Base-by-base conservation (phyloP, 2,888 invertebrate genomes). In the Aradus depressus region DNA sequence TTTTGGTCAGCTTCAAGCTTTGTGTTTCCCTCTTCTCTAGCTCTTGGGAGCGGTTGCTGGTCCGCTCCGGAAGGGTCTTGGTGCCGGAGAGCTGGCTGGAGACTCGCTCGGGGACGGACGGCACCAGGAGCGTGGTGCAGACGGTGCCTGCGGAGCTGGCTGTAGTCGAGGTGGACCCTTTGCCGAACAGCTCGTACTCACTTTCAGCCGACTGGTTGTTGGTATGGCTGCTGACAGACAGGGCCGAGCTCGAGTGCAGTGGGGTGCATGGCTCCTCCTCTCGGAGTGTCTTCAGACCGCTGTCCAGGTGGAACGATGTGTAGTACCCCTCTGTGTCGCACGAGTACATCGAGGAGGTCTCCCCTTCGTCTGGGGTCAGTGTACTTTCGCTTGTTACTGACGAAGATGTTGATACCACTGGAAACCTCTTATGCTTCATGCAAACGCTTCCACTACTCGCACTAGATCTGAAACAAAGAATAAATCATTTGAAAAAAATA, bases 241-340 rank as follows among this genome's bases (percentile, higher is more conserved):
- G 73, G 39, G 81, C 78, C 41, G 75, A 78, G 39, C 80, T 80
- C 10, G 77, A 77, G 65, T 83, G 83, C 64, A 85, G 66, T 1
- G 86, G 84, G 21, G 81, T 82, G 56, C 57, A 45, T 4, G 62
- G 61, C 60, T 81, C 81, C 61, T 77, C 77, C 68, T 89, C 88
- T 64, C 85, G 81, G 12, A 88, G 70, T 0, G 88, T 86, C 64
- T 86, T 86, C 56, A 96, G 68, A 0, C 95, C 95, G 50, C 91
- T 91, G 68, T 96, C 95, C 76, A 90, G 83, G 68, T 96, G 93
- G 73, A 96, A 96, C 18, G 93, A 93, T 1, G 96, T 96, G 67
- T 92, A 96, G 68, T 95, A 96, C 5, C 96, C 96, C 70, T 96
- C 96, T 1, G 92, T 92, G 65, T 96, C 96, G 65, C 93, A 89